phyloP scores from a whole-genome alignment of 2,888 invertebrate genomes.

The Caenorhabditis sp. region DNA sequence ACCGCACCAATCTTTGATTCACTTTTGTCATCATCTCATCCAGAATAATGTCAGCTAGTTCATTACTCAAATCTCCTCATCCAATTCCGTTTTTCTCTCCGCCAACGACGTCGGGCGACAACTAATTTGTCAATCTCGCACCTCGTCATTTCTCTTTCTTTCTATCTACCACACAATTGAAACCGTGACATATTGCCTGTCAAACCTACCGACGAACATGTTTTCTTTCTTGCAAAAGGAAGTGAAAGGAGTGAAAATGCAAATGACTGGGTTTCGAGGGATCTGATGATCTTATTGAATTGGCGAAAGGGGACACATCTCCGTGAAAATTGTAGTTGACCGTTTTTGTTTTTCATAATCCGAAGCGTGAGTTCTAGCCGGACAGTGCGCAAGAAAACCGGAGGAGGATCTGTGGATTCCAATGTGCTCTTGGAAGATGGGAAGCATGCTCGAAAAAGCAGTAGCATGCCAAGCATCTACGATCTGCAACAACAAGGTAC shows the following conservation, averaged over 20 bases:
- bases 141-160: neutral
- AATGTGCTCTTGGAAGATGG: constrained; percentile 53
- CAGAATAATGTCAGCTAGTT: constrained; percentile 32
- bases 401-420: constrained; percentile 65
- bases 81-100: constrained; percentile 8
- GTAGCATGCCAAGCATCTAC: constrained; percentile 77
- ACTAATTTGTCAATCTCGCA: constrained; percentile 38
- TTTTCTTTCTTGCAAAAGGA: neutral
- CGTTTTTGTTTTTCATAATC: constrained; percentile 29
- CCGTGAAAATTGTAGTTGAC: neutral
- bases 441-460: constrained; percentile 67
- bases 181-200: neutral
- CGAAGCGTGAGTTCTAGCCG: constrained; percentile 62
- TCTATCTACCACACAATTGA: neutral
- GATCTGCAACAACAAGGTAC: constrained; percentile 65
- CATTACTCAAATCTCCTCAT: constrained; percentile 19
- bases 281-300: too few species aligned
- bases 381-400: constrained; percentile 75
- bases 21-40: neutral
- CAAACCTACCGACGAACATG: too few species aligned
- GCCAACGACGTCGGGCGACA: neutral
- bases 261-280: too few species aligned
- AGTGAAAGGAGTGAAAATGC: neutral
- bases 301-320: too few species aligned
- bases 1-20: neutral